Conservation (phyloP, 2,888 invertebrate species). For the Ptychoptera contaminata region DNA sequence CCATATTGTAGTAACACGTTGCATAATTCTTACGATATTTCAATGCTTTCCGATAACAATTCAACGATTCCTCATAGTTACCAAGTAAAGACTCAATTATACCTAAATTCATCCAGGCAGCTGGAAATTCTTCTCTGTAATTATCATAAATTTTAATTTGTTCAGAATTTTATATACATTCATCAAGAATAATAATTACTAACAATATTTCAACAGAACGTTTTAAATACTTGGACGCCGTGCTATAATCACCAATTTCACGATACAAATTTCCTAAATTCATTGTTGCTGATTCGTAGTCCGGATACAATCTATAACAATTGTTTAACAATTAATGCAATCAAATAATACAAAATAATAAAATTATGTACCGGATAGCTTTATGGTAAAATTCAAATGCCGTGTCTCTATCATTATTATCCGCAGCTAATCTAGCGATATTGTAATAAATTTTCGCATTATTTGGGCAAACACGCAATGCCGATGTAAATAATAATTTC, state of each 20-base stretch:
- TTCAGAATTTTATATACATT: background rate
- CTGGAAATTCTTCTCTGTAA: constrained; percentile 67
- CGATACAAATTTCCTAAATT: constrained; percentile 78
- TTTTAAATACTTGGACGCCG: constrained; percentile 57
- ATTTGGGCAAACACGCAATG: constrained; percentile 71
- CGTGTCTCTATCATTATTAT: constrained; percentile 45
- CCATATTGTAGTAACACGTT: constrained; percentile 88
- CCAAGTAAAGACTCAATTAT: constrained; percentile 69
- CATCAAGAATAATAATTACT: background rate
- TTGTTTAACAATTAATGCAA: background rate
- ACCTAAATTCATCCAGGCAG: constrained; percentile 98
- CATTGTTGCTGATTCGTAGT: constrained; percentile 86
- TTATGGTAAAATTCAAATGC: constrained; percentile 66
- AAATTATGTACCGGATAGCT: constrained; percentile 44
- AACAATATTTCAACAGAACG: constrained; percentile 45
- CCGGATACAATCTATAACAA: constrained; percentile 46
- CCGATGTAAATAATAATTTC: constrained; percentile 61
- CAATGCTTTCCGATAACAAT: constrained; percentile 67
- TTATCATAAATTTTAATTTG: too few species aligned
- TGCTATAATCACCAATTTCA: constrained; percentile 45
- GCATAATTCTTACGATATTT: constrained; percentile 64
- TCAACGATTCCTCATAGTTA: constrained; percentile 53
- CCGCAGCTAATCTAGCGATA: constrained; percentile 75
- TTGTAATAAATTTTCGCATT: constrained; percentile 80
- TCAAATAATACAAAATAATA: background rate